Base-by-base conservation (phyloP, 2,113 vertebrate genomes). In the Brachyistius frenatus region DNA sequence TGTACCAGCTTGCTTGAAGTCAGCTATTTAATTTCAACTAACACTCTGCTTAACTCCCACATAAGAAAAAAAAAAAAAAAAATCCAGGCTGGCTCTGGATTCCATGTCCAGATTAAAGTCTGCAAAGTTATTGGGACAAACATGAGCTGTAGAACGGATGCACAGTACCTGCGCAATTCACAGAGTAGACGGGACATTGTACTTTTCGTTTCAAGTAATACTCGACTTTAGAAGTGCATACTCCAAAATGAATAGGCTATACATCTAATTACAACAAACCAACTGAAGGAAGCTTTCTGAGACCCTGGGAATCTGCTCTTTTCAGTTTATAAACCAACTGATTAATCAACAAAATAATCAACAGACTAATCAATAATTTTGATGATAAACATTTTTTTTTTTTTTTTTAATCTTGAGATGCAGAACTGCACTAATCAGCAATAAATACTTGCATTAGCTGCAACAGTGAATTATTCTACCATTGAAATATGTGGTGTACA, bases 251-350 rank as follows among this genome's bases (percentile, higher is more conserved):
- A 68, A 83, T 47, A 3, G 65, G 47, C 69, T 65, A 46, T 70
- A 77, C 13, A 56, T 80, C 72, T 69, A 64, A 73, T 65, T 37
- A 60, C 33, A 66, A 64, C 23, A 80, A 44, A 52, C n/a, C 36
- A 14, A 32, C 1, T 72, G 80, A 73, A 50, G 3, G 15, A 14
- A 55, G 54, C 72, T 56, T 65, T 62, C 14, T 2, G 16, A 35
- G 70, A 3, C 61, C 65, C 10, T 15, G 31, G 60, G 23, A 6
- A 52, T n/a, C 15, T 52, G 49, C 4, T 14, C 5, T 13, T 55
- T 55, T 14, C 10, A 55, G 32, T 55, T 33, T 11, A 55, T 13
- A 32, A 11, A 55, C 10, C 10, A 32, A 32, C 31, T 32, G 10
- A 35, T 44, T 44, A 44, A 11, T 44, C 2, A 44, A 44, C 9